Evolutionary conservation across 2,113 vertebrate species (phyloP), one percentile per base, ranked within the genome.

Genomic region (Marcusenius ussheri): DNA sequence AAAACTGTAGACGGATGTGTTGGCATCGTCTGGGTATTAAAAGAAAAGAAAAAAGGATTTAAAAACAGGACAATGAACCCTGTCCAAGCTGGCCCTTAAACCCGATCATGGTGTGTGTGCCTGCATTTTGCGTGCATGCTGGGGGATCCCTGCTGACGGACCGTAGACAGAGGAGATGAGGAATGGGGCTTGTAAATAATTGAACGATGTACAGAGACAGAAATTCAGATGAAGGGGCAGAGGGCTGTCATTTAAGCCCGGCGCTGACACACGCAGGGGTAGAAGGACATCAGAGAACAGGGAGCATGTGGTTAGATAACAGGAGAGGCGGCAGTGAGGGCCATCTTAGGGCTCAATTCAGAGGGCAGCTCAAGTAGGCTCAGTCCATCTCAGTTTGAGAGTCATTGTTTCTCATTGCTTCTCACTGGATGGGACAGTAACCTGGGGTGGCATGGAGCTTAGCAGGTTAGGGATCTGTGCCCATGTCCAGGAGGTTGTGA

Each of bases 161-260:
- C 62, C 9, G 62, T 66, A 50, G 84, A 74, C 24, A 47, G n/a
- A 87, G 21, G 27, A 87, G 42, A 62, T 21, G 89, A 70, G 83
- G 10, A 47, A 45, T 31, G 11, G 83, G 35, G 17, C 56, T 17
- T 31, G 83, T 90, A 47, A 90, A 90, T 90, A 88, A 90, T 88
- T 90, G 15, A 90, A 39, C 27, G 42, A 39, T 58, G 77, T 45
- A 47, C 50, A 27, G 89, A 62, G 89, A 89, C 46, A 49, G 87
- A 88, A 58, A 88, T 31, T 15, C 50, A 62, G 89, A 83, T 74
- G 35, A 51, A 87, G 51, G 11, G 56, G 27, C 56, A 87, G 83
- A 47, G 70, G 47, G 89, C 58, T 77, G 89, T 90, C 89, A 90
- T 88, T 87, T 77, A 88, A 90, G 85, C 47, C 89, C 24, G n/a